Conservation (phyloP, 2,888 invertebrate species). For the Drosophila neotestacea region DNA sequence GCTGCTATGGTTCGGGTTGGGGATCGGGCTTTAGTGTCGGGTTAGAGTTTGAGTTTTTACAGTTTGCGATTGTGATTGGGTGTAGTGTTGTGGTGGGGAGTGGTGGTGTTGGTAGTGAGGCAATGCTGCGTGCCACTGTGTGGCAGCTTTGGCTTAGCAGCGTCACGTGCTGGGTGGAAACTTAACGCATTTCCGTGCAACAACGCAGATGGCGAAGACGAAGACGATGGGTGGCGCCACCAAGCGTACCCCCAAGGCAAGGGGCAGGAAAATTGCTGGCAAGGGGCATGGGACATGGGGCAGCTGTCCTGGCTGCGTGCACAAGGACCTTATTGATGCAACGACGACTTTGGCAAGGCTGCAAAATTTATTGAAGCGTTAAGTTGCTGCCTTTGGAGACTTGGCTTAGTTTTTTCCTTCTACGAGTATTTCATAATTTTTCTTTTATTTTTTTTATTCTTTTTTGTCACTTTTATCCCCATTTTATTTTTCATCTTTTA, state of each 20-base stretch:
- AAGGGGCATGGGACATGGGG: background rate
- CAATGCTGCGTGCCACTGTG: constrained; percentile 73
- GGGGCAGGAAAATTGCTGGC: constrained; percentile 1
- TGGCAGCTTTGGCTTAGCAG: constrained; percentile 79
- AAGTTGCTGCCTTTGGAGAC: constrained; percentile 77
- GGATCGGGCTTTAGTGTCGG: background rate
- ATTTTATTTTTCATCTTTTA: constrained; percentile 6
- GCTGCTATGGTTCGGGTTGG: background rate
- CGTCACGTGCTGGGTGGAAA: constrained; percentile 80
- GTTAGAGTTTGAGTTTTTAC: constrained; percentile 8
- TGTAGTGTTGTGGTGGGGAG: background rate
- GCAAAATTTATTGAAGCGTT: constrained; percentile 82
- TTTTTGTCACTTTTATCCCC: background rate
- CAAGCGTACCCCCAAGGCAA: background rate
- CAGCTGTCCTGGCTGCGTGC: constrained; percentile 61
- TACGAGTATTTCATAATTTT: too few relatives aligned
- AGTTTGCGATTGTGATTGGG: constrained; percentile 44
- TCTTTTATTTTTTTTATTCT: too few relatives aligned
- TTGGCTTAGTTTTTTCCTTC: constrained; percentile 39
- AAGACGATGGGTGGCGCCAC: constrained; percentile 31
- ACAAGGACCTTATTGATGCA: constrained; percentile 83
- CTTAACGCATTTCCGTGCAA: constrained; percentile 80
- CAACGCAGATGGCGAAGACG: constrained; percentile 25
- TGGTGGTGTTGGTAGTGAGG: constrained; percentile 29
- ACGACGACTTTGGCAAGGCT: constrained; percentile 57